Percentiles rank a stretch among this genome's conserved stretches.
Evolutionary conservation across 2,888 invertebrate genomes (phyloP).

Genomic region (Rhopalosiphum nymphaeae): DNA sequence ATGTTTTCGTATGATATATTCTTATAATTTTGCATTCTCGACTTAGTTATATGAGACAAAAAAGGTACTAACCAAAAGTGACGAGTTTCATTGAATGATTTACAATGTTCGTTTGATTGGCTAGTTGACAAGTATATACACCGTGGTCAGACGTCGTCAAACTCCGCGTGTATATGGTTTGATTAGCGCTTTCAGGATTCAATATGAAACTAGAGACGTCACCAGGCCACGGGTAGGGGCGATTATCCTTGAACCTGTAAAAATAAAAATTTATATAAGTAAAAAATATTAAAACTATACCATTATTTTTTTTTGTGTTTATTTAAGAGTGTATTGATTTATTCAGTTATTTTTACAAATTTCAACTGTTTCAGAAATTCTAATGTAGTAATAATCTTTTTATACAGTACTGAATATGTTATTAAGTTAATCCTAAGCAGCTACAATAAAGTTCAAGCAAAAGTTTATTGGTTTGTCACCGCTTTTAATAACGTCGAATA

Average conservation of each 20-base stretch:
- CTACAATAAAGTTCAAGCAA: slow-evolving; percentile 2
- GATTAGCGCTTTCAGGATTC: slow-evolving; percentile 83
- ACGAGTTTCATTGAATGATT: slow-evolving; percentile 77
- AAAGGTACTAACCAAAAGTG: slow-evolving; percentile 76
- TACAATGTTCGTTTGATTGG: slow-evolving; percentile 79
- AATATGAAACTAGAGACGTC: slow-evolving; percentile 80
- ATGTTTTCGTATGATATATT: neutral
- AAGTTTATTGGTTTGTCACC: neutral
- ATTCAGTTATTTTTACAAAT: neutral
- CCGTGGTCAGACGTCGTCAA: slow-evolving; percentile 79
- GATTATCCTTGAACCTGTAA: slow-evolving; percentile 82
- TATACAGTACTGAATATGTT: neutral
- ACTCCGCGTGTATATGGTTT: slow-evolving; percentile 80
- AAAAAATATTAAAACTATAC: neutral
- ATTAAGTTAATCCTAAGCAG: neutral
- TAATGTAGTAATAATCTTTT: neutral
- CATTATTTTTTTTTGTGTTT: neutral
- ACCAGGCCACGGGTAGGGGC: slow-evolving; percentile 82
- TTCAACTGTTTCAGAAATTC: neutral
- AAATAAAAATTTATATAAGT: neutral
- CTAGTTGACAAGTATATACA: slow-evolving; percentile 80
- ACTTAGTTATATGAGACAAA: neutral
- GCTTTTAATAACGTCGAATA: neutral
- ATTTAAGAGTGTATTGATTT: neutral
- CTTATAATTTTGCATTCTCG: neutral